phyloP scores from a whole-genome alignment of 1,140 invertebrate species.

The Aphelinus atriplicis region DNA sequence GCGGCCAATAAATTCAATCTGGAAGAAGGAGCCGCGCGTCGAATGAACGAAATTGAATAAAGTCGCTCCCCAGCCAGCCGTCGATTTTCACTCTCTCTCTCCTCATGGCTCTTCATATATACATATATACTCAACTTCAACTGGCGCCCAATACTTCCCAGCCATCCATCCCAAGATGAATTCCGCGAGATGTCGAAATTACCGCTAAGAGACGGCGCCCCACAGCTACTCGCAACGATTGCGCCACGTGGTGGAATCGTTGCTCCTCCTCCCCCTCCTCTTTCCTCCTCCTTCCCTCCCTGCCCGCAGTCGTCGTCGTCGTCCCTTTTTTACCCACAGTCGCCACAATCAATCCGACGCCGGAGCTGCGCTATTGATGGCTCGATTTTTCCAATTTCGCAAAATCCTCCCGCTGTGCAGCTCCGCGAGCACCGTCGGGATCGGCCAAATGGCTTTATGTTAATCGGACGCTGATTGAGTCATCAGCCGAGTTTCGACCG shows the following conservation, averaged over 20 bases:
- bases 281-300: not conserved
- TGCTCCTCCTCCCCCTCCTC: not conserved
- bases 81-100: too few species aligned
- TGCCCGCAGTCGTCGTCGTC: too few species aligned
- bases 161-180: conserved; percentile 24
- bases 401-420: too few species aligned
- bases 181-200: conserved; percentile 46
- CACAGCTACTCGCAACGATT: conserved; percentile 33
- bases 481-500: too few species aligned
- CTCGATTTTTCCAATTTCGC: too few species aligned
- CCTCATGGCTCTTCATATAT: too few species aligned
- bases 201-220: conserved; percentile 30
- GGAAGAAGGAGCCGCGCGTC: not conserved
- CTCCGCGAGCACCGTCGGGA: too few species aligned
- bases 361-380: too few species aligned
- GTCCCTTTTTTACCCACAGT: too few species aligned
- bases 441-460: too few species aligned
- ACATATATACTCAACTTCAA: not conserved
- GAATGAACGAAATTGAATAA: conserved; percentile 19
- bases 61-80: not conserved
- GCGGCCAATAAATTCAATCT: conserved; percentile 24
- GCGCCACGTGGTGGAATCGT: not conserved
- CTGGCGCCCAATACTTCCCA: conserved; percentile 26
- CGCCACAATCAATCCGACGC: too few species aligned
- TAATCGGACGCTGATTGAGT: too few species aligned